phyloP scores from a whole-genome alignment of 2,888 invertebrate species.

The Zelleria hepariella region DNA sequence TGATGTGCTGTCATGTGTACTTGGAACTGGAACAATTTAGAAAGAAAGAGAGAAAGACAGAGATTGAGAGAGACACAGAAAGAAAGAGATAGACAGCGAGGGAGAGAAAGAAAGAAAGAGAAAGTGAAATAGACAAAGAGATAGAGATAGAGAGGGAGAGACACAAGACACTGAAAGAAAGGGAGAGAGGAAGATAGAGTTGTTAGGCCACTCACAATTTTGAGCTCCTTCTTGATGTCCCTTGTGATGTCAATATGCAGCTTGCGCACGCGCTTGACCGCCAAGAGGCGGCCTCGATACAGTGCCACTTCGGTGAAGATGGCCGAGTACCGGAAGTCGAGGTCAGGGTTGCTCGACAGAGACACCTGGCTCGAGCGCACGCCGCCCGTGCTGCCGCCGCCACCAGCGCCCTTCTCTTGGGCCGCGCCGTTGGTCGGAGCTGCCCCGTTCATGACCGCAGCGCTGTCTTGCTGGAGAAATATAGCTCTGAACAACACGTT shows the following conservation, averaged over 20 bases:
- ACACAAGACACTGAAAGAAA: too few relatives aligned
- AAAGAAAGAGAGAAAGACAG: too few relatives aligned
- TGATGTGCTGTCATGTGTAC: too few relatives aligned
- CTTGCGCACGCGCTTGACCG: slow-evolving; percentile 87
- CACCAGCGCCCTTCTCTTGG: slow-evolving; percentile 43
- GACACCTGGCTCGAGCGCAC: slow-evolving; percentile 91
- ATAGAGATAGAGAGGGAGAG: too few relatives aligned
- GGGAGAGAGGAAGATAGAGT: too few relatives aligned
- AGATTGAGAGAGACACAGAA: too few relatives aligned
- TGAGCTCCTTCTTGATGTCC: slow-evolving; percentile 93
- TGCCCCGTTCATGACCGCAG: slow-evolving; percentile 82
- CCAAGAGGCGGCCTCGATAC: slow-evolving; percentile 88
- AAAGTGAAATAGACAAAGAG: too few relatives aligned
- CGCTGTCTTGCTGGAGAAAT: slow-evolving; percentile 71
- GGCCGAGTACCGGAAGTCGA: slow-evolving; percentile 90
- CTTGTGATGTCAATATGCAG: slow-evolving; percentile 90
- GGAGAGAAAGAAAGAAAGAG: too few relatives aligned
- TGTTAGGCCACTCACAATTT: slow-evolving; percentile 85
- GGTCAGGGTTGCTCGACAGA: slow-evolving; percentile 91
- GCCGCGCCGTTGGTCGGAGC: slow-evolving; percentile 83
- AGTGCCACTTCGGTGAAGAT: slow-evolving; percentile 93
- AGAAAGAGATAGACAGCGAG: too few relatives aligned
- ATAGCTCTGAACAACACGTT: slow-evolving; percentile 62
- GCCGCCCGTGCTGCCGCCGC: slow-evolving; percentile 37
- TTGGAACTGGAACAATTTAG: too few relatives aligned